Evolutionary conservation across 2,113 vertebrate genomes (phyloP), one percentile per base, ranked within the genome.

Genomic region (Formicarius rufipectus): DNA sequence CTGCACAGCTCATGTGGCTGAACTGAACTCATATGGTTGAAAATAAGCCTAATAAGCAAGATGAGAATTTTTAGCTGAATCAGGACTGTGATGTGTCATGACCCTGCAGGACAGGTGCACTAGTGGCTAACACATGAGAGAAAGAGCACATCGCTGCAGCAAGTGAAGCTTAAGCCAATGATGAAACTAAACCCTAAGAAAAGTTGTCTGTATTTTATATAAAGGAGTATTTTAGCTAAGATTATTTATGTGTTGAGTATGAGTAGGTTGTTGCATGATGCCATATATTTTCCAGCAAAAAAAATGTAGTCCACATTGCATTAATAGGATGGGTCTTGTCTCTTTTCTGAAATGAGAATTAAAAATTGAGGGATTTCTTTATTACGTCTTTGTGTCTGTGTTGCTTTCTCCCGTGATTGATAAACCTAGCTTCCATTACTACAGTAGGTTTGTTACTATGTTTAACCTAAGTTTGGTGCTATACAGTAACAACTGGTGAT

Each of bases 251-350:
- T 62, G n/a, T 78, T 74, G 56, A 30, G 2, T 53, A 16, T 39
- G 13, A 42, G 14, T 20, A 67, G 33, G 27, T 67, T 25, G 22
- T 81, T 76, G 40, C 23, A 6, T 69, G 35, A 56, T 50, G 35
- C 6, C 10, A 2, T 69, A 24, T 60, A 7, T 67, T 74, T 81
- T 81, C 69, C 52, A 71, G 31, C 10, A 66, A 55, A 74, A 14
- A 47, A 60, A 27, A 4, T 47, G 7, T 14, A 47, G 4, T 60
- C 42, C 12, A 20, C 0, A 0, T 14, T 64, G 39, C 20, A 21
- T 76, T 78, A 52, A 44, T 60, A 21, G 31, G 77, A 73, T 12
- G 44, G 6, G 1, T 50, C n/a, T 79, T 5, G 24, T 53, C 31
- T 62, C 7, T 24, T 77, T 40, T 47, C 44, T 68, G 60, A 82